These are phyloP conservation scores for Pangasianodon hypophthalmus DNA, from an alignment of 2,113 vertebrate genomes.

Conservation along the genomic window DNA sequence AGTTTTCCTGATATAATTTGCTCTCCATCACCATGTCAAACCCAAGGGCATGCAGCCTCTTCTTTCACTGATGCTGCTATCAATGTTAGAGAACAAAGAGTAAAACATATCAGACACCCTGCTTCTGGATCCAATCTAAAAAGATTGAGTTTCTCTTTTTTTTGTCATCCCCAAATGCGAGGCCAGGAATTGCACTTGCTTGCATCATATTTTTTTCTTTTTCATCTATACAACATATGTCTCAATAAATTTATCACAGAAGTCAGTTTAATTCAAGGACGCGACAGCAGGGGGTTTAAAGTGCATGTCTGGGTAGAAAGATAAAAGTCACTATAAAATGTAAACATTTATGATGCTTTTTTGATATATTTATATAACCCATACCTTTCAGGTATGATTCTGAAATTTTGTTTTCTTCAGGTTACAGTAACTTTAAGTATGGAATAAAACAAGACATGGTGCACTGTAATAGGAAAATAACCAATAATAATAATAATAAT, in stretches of 20 bases:
- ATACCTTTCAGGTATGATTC: background rate
- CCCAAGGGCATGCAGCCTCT: constrained; percentile 63
- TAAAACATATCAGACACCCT: constrained; percentile 45
- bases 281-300: constrained; percentile 8
- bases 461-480: background rate
- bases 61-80: constrained; percentile 60
- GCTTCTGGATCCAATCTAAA: constrained; percentile 64
- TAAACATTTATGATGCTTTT: background rate
- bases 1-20: constrained; percentile 64
- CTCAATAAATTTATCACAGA: constrained; percentile 52
- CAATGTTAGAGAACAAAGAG: constrained; percentile 62
- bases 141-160: constrained; percentile 34
- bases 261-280: constrained; percentile 34
- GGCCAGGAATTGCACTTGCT: constrained; percentile 48
- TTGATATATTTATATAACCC: background rate
- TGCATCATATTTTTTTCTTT: constrained; percentile 61
- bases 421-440: background rate
- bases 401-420: background rate
- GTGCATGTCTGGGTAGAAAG: background rate
- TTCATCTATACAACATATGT: constrained; percentile 58
- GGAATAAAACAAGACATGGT: background rate
- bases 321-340: background rate
- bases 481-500: background rate
- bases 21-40: constrained; percentile 61
- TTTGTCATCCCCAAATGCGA: constrained; percentile 5